Conservation (phyloP, 2,113 vertebrate genomes). For the Chaetodon trifascialis region DNA sequence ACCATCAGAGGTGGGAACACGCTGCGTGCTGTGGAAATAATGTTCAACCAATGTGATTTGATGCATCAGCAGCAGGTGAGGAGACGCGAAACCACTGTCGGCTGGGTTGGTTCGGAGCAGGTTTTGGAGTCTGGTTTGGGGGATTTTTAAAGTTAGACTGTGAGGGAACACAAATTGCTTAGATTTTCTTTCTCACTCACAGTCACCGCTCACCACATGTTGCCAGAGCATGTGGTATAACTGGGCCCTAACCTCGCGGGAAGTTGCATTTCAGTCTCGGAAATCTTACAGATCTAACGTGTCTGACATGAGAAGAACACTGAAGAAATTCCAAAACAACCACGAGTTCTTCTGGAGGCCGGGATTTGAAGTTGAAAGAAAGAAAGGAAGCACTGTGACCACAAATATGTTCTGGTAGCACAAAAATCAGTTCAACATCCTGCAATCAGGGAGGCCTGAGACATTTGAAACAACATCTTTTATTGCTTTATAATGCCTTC, state of each 20-base stretch:
- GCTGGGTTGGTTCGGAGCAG: not conserved
- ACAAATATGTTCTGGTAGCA: not conserved
- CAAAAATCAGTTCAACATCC: not conserved
- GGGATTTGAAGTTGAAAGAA: not conserved
- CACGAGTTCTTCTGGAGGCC: not conserved
- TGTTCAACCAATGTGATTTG: not conserved
- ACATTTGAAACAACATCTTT: not conserved
- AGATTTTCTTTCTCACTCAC: not conserved
- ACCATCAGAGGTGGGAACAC: not conserved
- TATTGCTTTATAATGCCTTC: not conserved
- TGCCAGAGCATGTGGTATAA: not conserved
- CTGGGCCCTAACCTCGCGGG: not conserved
- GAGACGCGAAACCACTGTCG: not conserved
- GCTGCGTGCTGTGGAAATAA: not conserved
- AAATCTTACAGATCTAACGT: not conserved
- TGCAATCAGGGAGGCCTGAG: not conserved
- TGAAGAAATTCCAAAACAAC: not conserved
- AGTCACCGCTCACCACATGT: not conserved
- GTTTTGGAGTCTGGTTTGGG: not conserved
- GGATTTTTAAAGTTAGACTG: not conserved
- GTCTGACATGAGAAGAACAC: not conserved
- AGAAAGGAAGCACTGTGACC: not conserved
- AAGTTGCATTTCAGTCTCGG: not conserved
- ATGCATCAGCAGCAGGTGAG: constrained; percentile 1
- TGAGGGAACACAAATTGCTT: not conserved